phyloP scores from a whole-genome alignment of 2,797 vertebrate species.

The Halcyon leucocephala region DNA sequence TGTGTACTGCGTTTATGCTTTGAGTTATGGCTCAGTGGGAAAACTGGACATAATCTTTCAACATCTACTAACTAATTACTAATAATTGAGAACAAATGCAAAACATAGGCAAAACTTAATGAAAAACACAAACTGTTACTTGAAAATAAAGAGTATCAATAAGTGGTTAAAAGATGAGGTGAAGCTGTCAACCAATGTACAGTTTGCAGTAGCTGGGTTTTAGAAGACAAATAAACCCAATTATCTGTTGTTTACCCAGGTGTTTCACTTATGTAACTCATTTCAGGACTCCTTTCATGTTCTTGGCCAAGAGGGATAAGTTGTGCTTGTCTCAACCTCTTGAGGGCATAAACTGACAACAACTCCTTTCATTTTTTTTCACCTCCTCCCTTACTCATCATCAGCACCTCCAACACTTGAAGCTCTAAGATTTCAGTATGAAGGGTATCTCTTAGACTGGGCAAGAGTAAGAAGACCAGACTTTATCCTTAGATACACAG shows the following conservation, averaged over 20 bases:
- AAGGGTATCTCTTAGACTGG: not conserved
- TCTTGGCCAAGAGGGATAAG: not conserved
- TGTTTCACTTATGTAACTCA: not conserved
- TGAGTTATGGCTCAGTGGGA: not conserved
- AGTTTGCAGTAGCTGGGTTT: not conserved
- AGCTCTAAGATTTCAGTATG: not conserved
- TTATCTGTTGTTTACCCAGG: not conserved
- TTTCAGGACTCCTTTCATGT: not conserved
- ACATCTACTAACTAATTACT: not conserved
- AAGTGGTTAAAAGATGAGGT: not conserved
- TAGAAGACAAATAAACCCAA: not conserved
- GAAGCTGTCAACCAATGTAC: not conserved
- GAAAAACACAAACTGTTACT: not conserved
- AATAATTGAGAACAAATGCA: not conserved
- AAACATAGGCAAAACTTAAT: not conserved
- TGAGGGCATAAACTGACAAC: not conserved
- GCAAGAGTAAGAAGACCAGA: not conserved
- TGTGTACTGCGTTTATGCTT: accelerated
- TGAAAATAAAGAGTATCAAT: not conserved
- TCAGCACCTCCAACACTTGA: not conserved
- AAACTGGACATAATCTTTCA: not conserved
- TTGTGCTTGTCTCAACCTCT: not conserved
- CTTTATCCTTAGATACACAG: not conserved
- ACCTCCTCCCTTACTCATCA: not conserved
- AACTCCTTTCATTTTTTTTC: not conserved